A percentile compares a stretch with the other conserved stretches of the same genome.
phyloP scores from a whole-genome alignment of 1,140 invertebrate species.

The Solenopsis invicta region DNA sequence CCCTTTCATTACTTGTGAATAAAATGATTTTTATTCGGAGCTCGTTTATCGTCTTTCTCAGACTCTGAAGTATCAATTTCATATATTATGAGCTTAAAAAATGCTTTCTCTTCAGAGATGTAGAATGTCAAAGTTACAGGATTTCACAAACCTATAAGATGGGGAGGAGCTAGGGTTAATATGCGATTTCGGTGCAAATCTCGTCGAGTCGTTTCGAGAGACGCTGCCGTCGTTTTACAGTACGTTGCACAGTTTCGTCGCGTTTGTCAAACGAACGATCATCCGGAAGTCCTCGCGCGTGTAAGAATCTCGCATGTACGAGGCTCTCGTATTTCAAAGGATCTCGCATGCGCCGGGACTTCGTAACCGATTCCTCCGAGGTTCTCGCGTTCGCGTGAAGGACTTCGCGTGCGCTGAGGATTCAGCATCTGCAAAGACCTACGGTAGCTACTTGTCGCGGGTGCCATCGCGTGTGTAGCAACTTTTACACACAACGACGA shows the following conservation, averaged over 20 bases:
- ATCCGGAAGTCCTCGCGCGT: constrained; percentile 43
- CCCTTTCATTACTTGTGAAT: too few relatives aligned
- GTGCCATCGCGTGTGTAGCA: constrained; percentile 16
- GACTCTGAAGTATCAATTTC: too few relatives aligned
- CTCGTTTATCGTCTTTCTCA: too few relatives aligned
- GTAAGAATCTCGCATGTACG: constrained; percentile 36
- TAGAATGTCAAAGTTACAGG: too few relatives aligned
- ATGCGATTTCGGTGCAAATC: constrained; percentile 5
- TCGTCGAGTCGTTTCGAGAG: neutral
- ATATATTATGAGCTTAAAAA: too few relatives aligned
- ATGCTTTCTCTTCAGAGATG: too few relatives aligned
- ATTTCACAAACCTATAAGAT: too few relatives aligned
- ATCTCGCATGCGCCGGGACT: constrained; percentile 24
- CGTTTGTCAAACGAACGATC: constrained; percentile 11
- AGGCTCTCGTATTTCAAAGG: constrained; percentile 45
- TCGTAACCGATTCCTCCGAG: neutral
- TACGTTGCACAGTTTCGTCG: neutral
- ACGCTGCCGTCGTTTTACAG: neutral
- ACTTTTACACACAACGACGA: constrained; percentile 32
- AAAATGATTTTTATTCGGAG: too few relatives aligned
- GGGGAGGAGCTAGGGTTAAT: neutral
- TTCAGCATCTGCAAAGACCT: constrained; percentile 41
- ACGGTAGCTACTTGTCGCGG: neutral
- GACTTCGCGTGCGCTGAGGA: neutral
- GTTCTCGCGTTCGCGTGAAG: constrained; percentile 8